Evolutionary conservation across 2,797 vertebrate genomes (phyloP).

Genomic region (Poeciliopsis paucimaculata): DNA sequence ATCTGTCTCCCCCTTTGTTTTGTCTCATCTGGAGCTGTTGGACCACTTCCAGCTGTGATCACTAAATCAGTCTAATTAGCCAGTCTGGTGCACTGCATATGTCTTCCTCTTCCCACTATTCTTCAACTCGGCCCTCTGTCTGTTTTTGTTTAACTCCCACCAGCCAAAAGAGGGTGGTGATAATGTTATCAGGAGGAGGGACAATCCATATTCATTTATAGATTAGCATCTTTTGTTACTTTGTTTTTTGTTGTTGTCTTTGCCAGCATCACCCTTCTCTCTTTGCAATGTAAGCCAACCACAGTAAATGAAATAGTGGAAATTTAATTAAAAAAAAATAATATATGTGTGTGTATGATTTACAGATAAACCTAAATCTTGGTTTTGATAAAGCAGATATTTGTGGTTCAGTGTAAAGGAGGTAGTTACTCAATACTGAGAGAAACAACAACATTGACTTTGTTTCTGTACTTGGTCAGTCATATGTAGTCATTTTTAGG

Average conservation of each 20-base stretch:
- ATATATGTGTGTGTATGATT: no score
- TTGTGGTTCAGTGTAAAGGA: neutral
- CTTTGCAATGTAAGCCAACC: neutral
- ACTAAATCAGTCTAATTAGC: constrained; percentile 76
- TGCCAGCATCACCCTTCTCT: neutral
- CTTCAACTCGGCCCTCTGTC: constrained; percentile 19
- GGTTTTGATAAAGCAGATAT: neutral
- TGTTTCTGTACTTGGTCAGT: neutral
- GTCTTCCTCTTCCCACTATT: constrained; percentile 14
- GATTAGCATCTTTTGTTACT: constrained; percentile 7
- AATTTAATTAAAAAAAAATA: neutral
- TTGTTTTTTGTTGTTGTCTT: constrained; percentile 9
- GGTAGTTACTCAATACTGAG: neutral
- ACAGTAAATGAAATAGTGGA: neutral
- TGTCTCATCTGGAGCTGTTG: constrained; percentile 68
- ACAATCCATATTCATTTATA: constrained; percentile 44
- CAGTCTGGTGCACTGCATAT: constrained; percentile 61
- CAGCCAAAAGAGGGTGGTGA: constrained; percentile 19
- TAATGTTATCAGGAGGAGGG: constrained; percentile 49
- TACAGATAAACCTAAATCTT: neutral
- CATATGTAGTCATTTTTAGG: neutral
- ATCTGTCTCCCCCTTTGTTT: constrained; percentile 66
- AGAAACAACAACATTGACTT: neutral
- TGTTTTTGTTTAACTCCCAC: constrained; percentile 41
- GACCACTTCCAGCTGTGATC: constrained; percentile 71